Evolutionary conservation across 1,140 invertebrate species (phyloP).

Genomic region (Propsilocerus akamusi): DNA sequence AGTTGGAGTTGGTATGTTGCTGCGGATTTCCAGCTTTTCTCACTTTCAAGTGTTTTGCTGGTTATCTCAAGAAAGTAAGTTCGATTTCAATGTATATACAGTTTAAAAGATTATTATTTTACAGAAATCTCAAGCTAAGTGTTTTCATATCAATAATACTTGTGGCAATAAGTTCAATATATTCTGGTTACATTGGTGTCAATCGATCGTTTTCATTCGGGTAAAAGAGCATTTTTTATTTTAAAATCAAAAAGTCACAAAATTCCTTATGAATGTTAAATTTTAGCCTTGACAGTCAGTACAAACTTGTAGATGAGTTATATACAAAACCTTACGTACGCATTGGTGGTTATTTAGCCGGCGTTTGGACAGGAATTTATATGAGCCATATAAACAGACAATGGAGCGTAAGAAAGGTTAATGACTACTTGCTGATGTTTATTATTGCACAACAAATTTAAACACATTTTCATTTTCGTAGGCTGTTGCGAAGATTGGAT

Average conservation of each 20-base stretch:
- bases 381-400: not conserved
- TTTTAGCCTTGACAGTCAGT: not conserved
- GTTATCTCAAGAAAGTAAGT: conserved; percentile 28
- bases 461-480: not conserved
- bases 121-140: not conserved
- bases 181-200: not conserved
- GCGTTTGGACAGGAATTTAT: not conserved
- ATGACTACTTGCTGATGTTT: not conserved
- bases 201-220: not conserved
- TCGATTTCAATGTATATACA: too few species aligned
- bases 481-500: not conserved
- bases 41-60: conserved; percentile 26
- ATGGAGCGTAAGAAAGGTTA: not conserved
- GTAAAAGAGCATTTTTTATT: not conserved
- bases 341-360: not conserved
- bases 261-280: not conserved
- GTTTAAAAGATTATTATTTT: too few species aligned
- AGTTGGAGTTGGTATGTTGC: conserved; percentile 63
- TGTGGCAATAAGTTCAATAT: not conserved
- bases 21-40: conserved; percentile 53
- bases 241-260: not conserved
- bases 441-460: not conserved
- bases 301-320: not conserved
- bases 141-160: not conserved
- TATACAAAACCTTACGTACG: not conserved